Evolutionary conservation across 92 coral and sea anemone species (phyloP).

Genomic region (Meandrina meandrites): DNA sequence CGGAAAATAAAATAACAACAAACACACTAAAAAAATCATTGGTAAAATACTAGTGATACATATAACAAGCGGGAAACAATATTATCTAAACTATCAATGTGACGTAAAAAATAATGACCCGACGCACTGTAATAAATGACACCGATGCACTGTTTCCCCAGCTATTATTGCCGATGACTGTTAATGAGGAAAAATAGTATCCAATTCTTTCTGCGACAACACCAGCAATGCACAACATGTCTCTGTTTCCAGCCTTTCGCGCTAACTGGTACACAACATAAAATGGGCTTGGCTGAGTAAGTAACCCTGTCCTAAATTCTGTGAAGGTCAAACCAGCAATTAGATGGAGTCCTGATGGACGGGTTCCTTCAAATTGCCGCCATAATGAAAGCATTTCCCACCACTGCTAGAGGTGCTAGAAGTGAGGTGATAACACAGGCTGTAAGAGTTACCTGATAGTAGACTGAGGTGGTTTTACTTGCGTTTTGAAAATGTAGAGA

Average conservation of each 20-base stretch:
- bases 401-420: no score
- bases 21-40: not conserved
- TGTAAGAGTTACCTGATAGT: no score
- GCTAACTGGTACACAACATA: not conserved
- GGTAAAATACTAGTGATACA: not conserved
- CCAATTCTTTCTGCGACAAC: not conserved
- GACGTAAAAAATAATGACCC: not conserved
- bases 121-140: slow-evolving; percentile 12
- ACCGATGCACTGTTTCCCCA: not conserved
- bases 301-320: no score
- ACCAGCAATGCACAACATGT: not conserved
- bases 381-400: no score
- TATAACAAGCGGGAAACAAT: not conserved
- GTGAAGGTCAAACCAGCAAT: no score
- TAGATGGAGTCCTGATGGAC: no score
- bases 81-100: not conserved
- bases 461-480: no score
- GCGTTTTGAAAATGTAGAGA: no score
- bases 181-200: not conserved
- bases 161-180: not conserved
- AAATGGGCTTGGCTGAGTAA: not conserved
- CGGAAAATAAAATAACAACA: not conserved
- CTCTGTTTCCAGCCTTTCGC: not conserved
- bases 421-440: no score
- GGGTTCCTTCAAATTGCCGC: no score